Conservation (phyloP, 1,140 invertebrate genomes). For the Zelostemma sp. region DNA sequence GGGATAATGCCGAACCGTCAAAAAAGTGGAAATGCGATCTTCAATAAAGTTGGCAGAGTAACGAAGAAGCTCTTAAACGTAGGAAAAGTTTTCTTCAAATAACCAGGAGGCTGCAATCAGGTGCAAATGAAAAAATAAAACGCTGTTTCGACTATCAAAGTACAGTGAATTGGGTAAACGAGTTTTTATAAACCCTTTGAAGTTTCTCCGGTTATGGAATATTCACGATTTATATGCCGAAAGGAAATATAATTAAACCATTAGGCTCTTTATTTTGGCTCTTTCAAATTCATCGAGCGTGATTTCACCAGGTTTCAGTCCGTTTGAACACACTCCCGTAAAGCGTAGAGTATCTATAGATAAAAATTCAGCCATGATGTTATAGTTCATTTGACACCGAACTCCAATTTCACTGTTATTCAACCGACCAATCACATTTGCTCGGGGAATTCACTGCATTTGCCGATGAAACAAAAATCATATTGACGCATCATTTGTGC, state of each 20-base stretch:
- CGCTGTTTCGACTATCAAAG: neutral
- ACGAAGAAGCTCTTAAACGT: too few species aligned
- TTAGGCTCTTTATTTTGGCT: neutral
- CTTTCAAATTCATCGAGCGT: neutral
- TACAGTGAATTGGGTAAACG: neutral
- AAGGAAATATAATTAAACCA: slow-evolving; percentile 3
- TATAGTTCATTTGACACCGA: neutral
- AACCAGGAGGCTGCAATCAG: neutral
- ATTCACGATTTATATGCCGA: neutral
- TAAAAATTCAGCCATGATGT: neutral
- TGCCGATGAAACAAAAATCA: too few species aligned
- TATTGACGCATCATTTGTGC: too few species aligned
- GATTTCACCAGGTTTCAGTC: neutral
- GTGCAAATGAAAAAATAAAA: neutral
- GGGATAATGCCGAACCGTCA: too few species aligned
- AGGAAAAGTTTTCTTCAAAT: too few species aligned
- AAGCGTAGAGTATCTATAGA: neutral
- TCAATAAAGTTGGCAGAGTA: too few species aligned
- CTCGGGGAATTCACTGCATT: too few species aligned
- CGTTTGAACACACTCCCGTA: neutral
- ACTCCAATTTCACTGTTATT: neutral
- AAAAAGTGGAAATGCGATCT: too few species aligned
- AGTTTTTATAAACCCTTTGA: neutral
- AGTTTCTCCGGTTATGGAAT: neutral
- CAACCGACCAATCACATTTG: neutral